Evolutionary conservation across 2,113 vertebrate species (phyloP).

Genomic region (Rhinopomastus cyanomelas): DNA sequence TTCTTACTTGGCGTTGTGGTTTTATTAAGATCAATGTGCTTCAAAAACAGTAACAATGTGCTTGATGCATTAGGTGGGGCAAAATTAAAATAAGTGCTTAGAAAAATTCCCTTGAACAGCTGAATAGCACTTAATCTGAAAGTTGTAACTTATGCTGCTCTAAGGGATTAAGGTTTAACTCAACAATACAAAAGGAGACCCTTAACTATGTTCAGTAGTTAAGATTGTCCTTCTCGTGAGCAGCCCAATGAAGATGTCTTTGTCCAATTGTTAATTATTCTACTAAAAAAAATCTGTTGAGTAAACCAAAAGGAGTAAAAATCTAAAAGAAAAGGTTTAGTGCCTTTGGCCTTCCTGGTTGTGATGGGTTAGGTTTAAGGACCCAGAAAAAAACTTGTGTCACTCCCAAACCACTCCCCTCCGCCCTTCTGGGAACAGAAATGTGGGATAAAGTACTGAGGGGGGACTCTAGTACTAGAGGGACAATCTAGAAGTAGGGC

Average conservation of each 20-base stretch:
- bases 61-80: not conserved
- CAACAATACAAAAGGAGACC: not conserved
- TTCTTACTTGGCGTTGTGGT: not conserved
- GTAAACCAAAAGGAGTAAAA: constrained; percentile 44
- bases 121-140: not conserved
- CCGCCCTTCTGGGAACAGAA: no score
- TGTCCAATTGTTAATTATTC: not conserved
- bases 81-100: not conserved
- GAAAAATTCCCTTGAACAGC: not conserved
- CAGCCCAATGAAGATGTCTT: not conserved
- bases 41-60: not conserved
- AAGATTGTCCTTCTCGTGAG: not conserved
- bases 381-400: no score
- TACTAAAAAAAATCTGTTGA: constrained; percentile 27
- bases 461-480: no score
- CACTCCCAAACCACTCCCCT: no score
- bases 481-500: no score
- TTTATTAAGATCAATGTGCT: not conserved
- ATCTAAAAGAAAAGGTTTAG: constrained; percentile 29
- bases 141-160: not conserved
- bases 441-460: no score
- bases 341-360: constrained; percentile 29
- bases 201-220: not conserved
- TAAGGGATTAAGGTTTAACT: not conserved
- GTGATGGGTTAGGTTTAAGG: no score